A percentile compares a stretch with the other conserved stretches of the same genome.
These are phyloP conservation scores for Watsonalla cultraria DNA, from an alignment of 2,888 invertebrate species.

Conservation along the genomic window DNA sequence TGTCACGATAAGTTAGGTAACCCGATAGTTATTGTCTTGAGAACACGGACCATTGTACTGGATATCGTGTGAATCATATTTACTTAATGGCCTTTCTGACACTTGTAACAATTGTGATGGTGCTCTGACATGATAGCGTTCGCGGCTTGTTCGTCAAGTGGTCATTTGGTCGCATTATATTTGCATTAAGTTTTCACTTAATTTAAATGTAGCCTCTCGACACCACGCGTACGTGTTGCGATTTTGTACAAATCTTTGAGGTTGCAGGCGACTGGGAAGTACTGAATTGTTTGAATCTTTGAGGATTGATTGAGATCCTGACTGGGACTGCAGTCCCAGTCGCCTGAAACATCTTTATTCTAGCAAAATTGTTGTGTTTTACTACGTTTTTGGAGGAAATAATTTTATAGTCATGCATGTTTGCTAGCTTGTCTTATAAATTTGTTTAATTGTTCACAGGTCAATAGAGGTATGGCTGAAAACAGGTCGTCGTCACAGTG, in stretches of 20 bases:
- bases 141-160: slow-evolving; percentile 1
- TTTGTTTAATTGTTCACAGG: slow-evolving; percentile 74
- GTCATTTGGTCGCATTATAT: slow-evolving; percentile 18
- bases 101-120: slow-evolving; percentile 10
- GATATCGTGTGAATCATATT: slow-evolving; percentile 27
- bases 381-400: too few species aligned
- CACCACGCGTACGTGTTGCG: too few species aligned
- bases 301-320: too few species aligned
- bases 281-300: too few species aligned
- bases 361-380: too few species aligned
- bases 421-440: too few species aligned
- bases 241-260: too few species aligned
- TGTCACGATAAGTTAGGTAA: slow-evolving; percentile 36
- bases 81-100: slow-evolving; percentile 16
- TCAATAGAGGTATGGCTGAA: slow-evolving; percentile 87
- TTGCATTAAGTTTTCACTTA: slow-evolving; percentile 17
- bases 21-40: slow-evolving; percentile 28
- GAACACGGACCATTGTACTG: slow-evolving; percentile 14
- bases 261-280: too few species aligned
- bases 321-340: too few species aligned
- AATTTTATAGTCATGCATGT: too few species aligned
- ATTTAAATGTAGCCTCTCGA: too few species aligned
- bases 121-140: slow-evolving; percentile 10
- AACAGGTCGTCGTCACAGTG: slow-evolving; percentile 83
- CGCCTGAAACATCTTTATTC: too few species aligned